phyloP scores from a whole-genome alignment of 2,888 invertebrate genomes.

The Chymomyza procnemis region DNA sequence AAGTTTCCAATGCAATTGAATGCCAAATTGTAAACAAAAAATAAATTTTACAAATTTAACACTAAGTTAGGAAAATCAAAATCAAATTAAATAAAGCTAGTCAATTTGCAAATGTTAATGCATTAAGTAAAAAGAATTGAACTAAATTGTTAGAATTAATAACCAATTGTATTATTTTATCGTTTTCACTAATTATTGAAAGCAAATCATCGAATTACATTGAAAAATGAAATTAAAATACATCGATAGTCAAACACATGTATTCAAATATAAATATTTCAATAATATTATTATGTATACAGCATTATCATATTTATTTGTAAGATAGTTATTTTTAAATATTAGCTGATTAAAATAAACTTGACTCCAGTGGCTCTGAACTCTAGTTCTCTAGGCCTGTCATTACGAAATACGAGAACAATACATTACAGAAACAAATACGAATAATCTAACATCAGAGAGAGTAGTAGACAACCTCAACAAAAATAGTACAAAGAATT shows the following conservation, averaged over 20 bases:
- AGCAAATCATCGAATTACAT: conserved; percentile 26
- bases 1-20: conserved; percentile 24
- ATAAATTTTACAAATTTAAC: conserved; percentile 15
- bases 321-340: conserved; percentile 26
- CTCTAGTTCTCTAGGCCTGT: conserved; percentile 17
- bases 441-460: neutral
- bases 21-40: conserved; percentile 36
- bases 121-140: no score
- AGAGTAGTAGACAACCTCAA: neutral
- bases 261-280: conserved; percentile 60
- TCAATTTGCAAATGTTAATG: no score
- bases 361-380: neutral
- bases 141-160: no score
- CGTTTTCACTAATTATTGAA: conserved; percentile 21
- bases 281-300: conserved; percentile 49
- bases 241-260: conserved; percentile 63
- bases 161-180: neutral
- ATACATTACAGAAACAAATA: conserved; percentile 16
- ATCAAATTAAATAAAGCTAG: conserved; percentile 13
- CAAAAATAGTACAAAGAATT: neutral
- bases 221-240: conserved; percentile 33
- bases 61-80: neutral
- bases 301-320: conserved; percentile 35
- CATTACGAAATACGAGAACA: conserved; percentile 6
- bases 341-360: neutral